Conservation (phyloP, 2,888 invertebrate species). For the Ormyrus pomaceus region DNA sequence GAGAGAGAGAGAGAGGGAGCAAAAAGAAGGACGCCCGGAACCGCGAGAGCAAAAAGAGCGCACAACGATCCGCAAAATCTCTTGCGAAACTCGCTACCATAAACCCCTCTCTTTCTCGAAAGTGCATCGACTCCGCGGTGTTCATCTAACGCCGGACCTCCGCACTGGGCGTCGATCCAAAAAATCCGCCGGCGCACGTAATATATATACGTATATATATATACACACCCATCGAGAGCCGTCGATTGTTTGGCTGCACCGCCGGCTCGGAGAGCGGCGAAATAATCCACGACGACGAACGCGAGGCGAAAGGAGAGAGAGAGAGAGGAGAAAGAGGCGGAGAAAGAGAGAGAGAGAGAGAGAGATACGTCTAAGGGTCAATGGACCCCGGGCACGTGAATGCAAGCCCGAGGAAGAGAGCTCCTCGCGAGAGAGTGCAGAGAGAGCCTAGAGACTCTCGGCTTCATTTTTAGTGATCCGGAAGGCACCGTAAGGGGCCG, state of each 20-base stretch:
- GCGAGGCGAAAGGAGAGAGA: neutral
- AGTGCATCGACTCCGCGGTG: constrained; percentile 35
- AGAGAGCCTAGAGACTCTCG: neutral
- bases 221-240: neutral
- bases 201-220: neutral
- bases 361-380: constrained; percentile 31
- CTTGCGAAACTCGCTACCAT: too few species aligned
- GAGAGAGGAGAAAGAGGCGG: neutral
- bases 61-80: too few species aligned
- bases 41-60: too few species aligned
- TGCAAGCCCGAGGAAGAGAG: constrained; percentile 1
- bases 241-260: constrained; percentile 46
- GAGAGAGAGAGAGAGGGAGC: too few species aligned
- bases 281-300: constrained; percentile 26
- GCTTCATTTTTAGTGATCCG: constrained; percentile 24
- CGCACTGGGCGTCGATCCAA: constrained; percentile 48
- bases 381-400: constrained; percentile 45
- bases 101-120: too few species aligned
- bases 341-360: constrained; percentile 5
- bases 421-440: neutral
- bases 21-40: too few species aligned
- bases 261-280: neutral
- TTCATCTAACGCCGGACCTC: constrained; percentile 11
- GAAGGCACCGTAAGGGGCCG: neutral
- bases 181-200: constrained; percentile 20